Evolutionary conservation across 2,113 vertebrate genomes (phyloP).

Genomic region (Emydocephalus ijimae): DNA sequence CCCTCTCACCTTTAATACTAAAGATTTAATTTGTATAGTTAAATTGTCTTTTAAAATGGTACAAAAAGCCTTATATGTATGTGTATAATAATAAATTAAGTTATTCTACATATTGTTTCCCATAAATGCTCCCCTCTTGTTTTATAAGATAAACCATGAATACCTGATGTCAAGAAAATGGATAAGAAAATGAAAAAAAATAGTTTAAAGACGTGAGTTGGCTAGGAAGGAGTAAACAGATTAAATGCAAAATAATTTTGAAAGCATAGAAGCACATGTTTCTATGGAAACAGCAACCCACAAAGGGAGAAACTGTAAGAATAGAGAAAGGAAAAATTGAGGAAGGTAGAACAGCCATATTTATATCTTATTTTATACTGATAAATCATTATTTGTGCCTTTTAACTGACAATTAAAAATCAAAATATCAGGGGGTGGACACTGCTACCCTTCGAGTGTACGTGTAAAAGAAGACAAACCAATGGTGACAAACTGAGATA

Average conservation of each 20-base stretch:
- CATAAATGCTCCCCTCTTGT: not conserved
- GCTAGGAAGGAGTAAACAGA: constrained; percentile 67
- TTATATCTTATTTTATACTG: constrained; percentile 42
- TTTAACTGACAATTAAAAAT: constrained; percentile 39
- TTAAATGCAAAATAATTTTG: constrained; percentile 74
- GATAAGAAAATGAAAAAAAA: not conserved
- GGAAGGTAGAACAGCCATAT: constrained; percentile 56
- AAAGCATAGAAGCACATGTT: constrained; percentile 69
- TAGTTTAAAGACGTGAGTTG: constrained; percentile 36
- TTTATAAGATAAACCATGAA: constrained; percentile 17
- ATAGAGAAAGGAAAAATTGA: constrained; percentile 16
- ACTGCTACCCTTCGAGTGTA: constrained; percentile 1
- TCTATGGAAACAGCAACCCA: constrained; percentile 78
- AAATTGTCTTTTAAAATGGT: not conserved
- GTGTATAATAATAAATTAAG: constrained; percentile 32
- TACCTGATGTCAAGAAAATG: not conserved
- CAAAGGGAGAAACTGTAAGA: constrained; percentile 53
- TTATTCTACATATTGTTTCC: not conserved
- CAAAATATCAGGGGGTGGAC: constrained; percentile 11
- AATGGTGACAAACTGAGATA: constrained; percentile 34
- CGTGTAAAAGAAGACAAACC: not conserved
- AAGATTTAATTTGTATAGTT: not conserved
- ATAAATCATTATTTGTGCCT: constrained; percentile 54
- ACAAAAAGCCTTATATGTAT: not conserved
- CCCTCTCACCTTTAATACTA: too few species aligned